Conservation (phyloP, 2,797 vertebrate genomes). For the Pristis pectinata region DNA sequence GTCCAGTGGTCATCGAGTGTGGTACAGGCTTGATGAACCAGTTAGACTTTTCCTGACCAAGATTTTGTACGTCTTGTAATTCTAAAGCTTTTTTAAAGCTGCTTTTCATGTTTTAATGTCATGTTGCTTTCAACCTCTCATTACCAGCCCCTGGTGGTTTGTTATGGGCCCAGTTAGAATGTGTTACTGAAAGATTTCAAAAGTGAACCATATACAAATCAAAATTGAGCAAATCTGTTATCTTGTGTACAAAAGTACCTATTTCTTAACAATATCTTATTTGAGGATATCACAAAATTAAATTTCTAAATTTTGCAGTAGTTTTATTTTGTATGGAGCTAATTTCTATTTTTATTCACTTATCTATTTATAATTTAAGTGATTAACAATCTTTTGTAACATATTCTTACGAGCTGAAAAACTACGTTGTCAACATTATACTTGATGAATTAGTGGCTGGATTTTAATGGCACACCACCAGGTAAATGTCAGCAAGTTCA, state of each 20-base stretch:
- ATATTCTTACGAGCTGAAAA: neutral
- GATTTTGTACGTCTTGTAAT: neutral
- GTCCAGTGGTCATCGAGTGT: neutral
- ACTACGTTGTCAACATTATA: neutral
- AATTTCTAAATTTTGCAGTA: neutral
- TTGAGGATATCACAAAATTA: neutral
- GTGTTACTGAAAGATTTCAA: neutral
- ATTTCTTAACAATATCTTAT: neutral
- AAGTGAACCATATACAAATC: neutral
- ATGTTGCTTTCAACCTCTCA: neutral
- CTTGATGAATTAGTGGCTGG: too few species aligned
- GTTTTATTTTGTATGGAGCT: neutral
- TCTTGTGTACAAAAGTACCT: neutral
- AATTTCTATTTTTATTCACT: neutral
- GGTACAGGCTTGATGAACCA: too few species aligned
- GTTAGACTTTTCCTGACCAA: too few species aligned
- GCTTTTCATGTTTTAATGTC: neutral
- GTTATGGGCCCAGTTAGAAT: neutral
- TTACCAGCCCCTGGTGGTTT: neutral
- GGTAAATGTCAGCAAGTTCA: too few species aligned
- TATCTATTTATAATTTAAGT: neutral
- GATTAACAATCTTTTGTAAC: neutral
- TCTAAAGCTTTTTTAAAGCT: neutral
- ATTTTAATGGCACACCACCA: too few species aligned
- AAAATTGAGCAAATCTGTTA: neutral